A percentile compares a stretch with the other conserved stretches of the same genome.
Conservation (phyloP, 2,797 vertebrate genomes). For the Ataeniobius toweri region DNA sequence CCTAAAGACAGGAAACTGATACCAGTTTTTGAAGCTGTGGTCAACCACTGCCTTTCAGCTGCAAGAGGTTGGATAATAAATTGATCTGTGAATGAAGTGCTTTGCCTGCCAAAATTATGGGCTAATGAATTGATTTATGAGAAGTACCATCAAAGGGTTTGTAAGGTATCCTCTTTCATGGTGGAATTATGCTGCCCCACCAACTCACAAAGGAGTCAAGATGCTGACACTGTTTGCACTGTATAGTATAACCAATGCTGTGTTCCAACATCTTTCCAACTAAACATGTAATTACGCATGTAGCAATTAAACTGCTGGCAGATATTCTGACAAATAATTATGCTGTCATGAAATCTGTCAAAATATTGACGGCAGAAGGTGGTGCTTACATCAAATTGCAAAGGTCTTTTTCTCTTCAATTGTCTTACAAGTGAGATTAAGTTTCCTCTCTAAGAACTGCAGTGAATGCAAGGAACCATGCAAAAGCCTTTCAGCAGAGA, state of each 20-base stretch:
- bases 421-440: constrained; percentile 71
- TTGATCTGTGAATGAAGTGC: constrained; percentile 77
- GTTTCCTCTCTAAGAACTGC: constrained; percentile 64
- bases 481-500: constrained; percentile 62
- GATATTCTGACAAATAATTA: constrained; percentile 77
- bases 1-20: constrained; percentile 73
- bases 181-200: constrained; percentile 64
- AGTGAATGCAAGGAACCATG: constrained; percentile 59
- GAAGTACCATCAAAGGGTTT: constrained; percentile 65
- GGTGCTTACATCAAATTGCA: constrained; percentile 59
- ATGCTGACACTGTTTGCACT: constrained; percentile 67
- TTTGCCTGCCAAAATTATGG: constrained; percentile 64
- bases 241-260: constrained; percentile 63
- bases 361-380: constrained; percentile 79
- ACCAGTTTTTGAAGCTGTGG: constrained; percentile 66
- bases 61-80: constrained; percentile 72
- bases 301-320: constrained; percentile 82
- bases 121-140: constrained; percentile 80
- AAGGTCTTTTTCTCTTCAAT: constrained; percentile 48
- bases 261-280: constrained; percentile 69
- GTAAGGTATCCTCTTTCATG: constrained; percentile 69
- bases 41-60: constrained; percentile 73
- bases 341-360: constrained; percentile 78
- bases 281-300: constrained; percentile 79
- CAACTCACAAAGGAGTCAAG: constrained; percentile 53